phyloP scores from a whole-genome alignment of 2,113 vertebrate genomes.

The Silurus meridionalis region DNA sequence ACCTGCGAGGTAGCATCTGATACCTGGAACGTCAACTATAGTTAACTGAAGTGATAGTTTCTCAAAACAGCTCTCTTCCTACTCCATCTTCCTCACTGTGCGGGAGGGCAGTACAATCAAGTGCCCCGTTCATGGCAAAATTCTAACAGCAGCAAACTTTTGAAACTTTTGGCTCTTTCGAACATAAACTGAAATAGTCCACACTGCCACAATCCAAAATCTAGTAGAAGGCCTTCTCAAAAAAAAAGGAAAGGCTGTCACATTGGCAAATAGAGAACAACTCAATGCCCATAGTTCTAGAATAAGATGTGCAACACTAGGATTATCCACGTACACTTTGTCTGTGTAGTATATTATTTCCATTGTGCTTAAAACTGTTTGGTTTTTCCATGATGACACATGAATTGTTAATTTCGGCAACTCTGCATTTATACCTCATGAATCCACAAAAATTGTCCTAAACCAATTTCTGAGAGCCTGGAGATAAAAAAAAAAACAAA shows the following conservation, averaged over 20 bases:
- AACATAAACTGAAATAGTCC: no score
- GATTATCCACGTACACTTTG: neutral
- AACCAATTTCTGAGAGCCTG: neutral
- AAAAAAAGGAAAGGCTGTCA: neutral
- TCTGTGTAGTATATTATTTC: neutral
- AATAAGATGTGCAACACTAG: neutral
- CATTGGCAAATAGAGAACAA: neutral
- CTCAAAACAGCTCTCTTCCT: neutral
- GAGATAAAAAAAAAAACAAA: neutral
- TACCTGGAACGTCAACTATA: neutral
- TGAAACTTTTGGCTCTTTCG: no score
- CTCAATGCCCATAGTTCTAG: neutral
- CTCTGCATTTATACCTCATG: neutral
- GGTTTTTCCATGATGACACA: neutral
- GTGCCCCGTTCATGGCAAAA: neutral
- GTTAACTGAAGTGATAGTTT: neutral
- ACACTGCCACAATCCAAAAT: neutral
- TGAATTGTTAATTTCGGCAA: neutral
- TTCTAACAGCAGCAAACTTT: neutral
- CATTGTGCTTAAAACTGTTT: neutral
- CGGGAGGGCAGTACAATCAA: neutral
- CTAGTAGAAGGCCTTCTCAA: neutral
- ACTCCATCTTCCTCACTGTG: neutral
- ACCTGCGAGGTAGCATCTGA: neutral
- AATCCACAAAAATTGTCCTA: neutral